These are phyloP conservation scores for Pomacea maculata DNA, from an alignment of 1,140 invertebrate species.

Conservation along the genomic window DNA sequence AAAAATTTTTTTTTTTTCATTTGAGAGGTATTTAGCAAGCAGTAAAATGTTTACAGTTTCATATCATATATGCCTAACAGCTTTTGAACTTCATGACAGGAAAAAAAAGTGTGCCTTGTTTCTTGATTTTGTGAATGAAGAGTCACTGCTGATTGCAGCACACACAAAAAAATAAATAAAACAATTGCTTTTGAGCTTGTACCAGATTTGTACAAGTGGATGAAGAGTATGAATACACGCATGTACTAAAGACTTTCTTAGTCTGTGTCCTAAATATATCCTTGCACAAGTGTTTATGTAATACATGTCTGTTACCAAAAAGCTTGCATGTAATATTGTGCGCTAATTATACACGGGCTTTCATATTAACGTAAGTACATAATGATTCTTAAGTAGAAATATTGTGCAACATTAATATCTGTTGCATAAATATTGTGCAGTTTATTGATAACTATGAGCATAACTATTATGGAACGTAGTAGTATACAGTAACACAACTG, in stretches of 20 bases:
- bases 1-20: no score
- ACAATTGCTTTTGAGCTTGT: no score
- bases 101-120: background rate
- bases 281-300: background rate
- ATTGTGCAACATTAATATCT: no score
- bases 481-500: background rate
- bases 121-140: background rate
- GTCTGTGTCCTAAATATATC: background rate
- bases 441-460: no score
- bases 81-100: background rate
- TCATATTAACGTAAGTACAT: no score
- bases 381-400: no score
- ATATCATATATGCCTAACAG: background rate
- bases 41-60: background rate
- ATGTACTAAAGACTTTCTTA: background rate
- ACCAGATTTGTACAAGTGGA: no score
- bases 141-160: background rate
- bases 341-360: no score
- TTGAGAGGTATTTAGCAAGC: no score
- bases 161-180: background rate
- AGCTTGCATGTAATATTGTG: background rate
- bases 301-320: background rate
- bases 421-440: no score
- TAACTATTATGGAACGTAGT: no score
- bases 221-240: no score